Evolutionary conservation across 2,888 invertebrate genomes (phyloP), one percentile per base, ranked within the genome.

Genomic region (Augiades crinisus): DNA sequence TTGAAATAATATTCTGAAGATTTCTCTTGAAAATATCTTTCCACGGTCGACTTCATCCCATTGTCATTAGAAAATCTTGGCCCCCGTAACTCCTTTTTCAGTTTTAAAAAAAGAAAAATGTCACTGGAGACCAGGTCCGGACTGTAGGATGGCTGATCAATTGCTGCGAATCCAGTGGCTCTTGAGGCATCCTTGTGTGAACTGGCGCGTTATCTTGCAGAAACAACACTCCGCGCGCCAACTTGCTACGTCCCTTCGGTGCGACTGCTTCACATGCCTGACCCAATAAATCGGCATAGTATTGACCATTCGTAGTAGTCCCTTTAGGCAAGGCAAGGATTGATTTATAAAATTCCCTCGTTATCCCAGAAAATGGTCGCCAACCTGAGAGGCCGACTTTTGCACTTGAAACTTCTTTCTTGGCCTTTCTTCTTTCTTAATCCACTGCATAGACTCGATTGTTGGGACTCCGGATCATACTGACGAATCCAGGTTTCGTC

Each of bases 231-330:
- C 30, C 41, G 10, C 30, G 30, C 12, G 43, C 30, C 7, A 16
- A 19, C 12, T 19, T 19, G 12, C 19, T 30, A 30, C 19, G 30
- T 43, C 19, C 30, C 30, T 43, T 30, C 43, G 17, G 43, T 14
- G 30, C 17, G 16, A 43, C 12, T 43, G 43, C 24, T 14, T 40
- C 19, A 12, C 31, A 8, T 31, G 31, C 19, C 43, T 31, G 30
- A 10, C 7, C 24, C 19, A 30, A 27, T 43, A 43, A 43, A 43
- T 31, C 31, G 16, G 43, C 17, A 16, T 30, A 19, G 5, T 30
- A 36, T 10, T 36, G 17, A 16, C 8, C 3, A n/a, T n/a, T 19
- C 19, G 19, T 6, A n/a, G n/a, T 7, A 22, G 7, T 22, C 22
- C 22, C 12, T 17, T 37, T 37, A 19, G 37, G 21, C 19, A 37